A percentile compares a stretch with the other conserved stretches of the same genome.
phyloP scores from a whole-genome alignment of 2,797 vertebrate species.

The Leuciscus waleckii region DNA sequence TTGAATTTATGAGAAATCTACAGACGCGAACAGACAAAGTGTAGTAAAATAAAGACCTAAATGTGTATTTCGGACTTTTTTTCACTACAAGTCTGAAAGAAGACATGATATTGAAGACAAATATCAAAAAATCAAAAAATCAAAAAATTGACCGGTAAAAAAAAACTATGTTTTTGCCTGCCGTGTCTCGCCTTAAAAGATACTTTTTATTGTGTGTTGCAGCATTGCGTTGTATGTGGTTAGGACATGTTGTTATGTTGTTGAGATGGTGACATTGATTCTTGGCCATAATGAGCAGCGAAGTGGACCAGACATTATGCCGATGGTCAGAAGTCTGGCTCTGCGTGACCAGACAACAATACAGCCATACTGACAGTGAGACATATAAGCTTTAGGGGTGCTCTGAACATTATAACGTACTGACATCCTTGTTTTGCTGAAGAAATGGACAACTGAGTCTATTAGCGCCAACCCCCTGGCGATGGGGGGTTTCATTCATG shows the following conservation, averaged over 20 bases:
- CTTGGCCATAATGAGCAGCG: not conserved
- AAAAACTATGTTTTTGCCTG: too few relatives aligned
- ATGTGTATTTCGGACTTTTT: too few relatives aligned
- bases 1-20: too few relatives aligned
- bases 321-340: not conserved
- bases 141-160: too few relatives aligned
- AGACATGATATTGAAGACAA: too few relatives aligned
- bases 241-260: not conserved
- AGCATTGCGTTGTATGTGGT: not conserved
- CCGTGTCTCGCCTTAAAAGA: too few relatives aligned
- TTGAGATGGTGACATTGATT: not conserved
- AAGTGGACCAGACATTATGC: not conserved
- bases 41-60: too few relatives aligned
- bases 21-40: too few relatives aligned
- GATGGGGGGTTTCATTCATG: not conserved
- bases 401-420: not conserved
- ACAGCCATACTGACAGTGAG: not conserved
- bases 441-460: conserved; percentile 29
- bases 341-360: not conserved
- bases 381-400: not conserved
- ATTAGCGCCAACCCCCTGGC: conserved; percentile 11
- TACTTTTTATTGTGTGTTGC: not conserved
- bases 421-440: not conserved
- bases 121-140: too few relatives aligned
- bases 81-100: too few relatives aligned